Evolutionary conservation across 2,113 vertebrate species (phyloP).

Genomic region (Vulpes lagopus): DNA sequence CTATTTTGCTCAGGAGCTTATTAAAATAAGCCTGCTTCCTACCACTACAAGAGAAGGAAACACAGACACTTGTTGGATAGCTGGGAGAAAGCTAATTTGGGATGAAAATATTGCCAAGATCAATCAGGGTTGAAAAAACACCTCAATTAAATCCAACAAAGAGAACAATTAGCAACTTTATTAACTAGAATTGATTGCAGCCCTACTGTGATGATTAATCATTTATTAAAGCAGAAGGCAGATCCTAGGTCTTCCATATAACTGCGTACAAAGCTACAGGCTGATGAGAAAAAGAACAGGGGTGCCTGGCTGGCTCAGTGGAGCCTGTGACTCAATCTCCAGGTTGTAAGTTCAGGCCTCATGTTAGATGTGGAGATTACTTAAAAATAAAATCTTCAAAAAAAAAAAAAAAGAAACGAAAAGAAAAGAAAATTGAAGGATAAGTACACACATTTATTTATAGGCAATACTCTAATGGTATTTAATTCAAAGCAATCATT

Average conservation of each 20-base stretch:
- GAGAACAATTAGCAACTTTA: conserved; percentile 53
- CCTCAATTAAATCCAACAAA: background rate
- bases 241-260: background rate
- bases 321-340: background rate
- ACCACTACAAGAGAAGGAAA: background rate
- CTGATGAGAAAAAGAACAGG: background rate
- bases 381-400: background rate
- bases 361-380: background rate
- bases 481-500: conserved; percentile 17
- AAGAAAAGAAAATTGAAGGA: background rate
- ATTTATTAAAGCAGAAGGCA: background rate
- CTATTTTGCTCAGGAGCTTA: background rate
- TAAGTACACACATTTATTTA: background rate
- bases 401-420: background rate
- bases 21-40: background rate
- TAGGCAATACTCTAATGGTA: background rate
- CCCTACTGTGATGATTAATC: background rate
- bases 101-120: conserved; percentile 47
- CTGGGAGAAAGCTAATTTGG: background rate
- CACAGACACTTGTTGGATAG: background rate
- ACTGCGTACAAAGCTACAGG: background rate
- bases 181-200: background rate
- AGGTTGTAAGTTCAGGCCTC: background rate
- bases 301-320: background rate
- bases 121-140: background rate